phyloP scores from a whole-genome alignment of 1,140 invertebrate species.

The Lasioglossum baleicum region DNA sequence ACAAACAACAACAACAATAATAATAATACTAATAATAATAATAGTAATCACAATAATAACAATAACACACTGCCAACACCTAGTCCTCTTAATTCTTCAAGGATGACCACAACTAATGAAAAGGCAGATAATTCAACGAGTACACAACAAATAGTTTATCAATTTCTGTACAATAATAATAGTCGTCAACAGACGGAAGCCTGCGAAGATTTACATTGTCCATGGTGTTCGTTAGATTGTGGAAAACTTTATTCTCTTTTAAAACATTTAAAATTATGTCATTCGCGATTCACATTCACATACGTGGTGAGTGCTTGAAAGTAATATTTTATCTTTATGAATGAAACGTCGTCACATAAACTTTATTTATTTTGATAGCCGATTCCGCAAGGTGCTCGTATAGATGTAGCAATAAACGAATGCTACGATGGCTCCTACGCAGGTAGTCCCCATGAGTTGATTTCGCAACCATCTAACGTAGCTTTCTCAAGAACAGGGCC shows the following conservation, averaged over 20 bases:
- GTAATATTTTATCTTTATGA: not conserved
- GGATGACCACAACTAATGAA: constrained; percentile 67
- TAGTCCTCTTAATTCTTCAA: constrained; percentile 74
- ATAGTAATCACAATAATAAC: constrained; percentile 74
- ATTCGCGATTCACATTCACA: constrained; percentile 95
- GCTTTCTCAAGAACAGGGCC: constrained; percentile 90
- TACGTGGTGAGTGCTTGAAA: constrained; percentile 86
- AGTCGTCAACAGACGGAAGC: constrained; percentile 96
- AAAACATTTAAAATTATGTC: constrained; percentile 96
- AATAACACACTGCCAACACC: constrained; percentile 72
- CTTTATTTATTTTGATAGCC: constrained; percentile 78
- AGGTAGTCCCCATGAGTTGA: constrained; percentile 95
- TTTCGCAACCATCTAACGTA: constrained; percentile 84
- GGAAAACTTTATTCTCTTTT: constrained; percentile 92
- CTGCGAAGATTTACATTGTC: constrained; percentile 94
- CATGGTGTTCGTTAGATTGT: constrained; percentile 96
- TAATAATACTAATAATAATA: constrained; percentile 58
- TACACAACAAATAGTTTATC: constrained; percentile 91
- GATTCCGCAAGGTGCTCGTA: constrained; percentile 90
- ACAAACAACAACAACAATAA: constrained; percentile 62
- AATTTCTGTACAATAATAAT: constrained; percentile 97
- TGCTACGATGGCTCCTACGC: constrained; percentile 96
- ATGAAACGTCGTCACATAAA: not conserved
- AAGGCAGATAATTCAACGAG: constrained; percentile 72
- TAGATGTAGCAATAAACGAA: constrained; percentile 97